Evolutionary conservation across 2,888 invertebrate species (phyloP), one percentile per base, ranked within the genome.

Genomic region (Luperina nickerlii): DNA sequence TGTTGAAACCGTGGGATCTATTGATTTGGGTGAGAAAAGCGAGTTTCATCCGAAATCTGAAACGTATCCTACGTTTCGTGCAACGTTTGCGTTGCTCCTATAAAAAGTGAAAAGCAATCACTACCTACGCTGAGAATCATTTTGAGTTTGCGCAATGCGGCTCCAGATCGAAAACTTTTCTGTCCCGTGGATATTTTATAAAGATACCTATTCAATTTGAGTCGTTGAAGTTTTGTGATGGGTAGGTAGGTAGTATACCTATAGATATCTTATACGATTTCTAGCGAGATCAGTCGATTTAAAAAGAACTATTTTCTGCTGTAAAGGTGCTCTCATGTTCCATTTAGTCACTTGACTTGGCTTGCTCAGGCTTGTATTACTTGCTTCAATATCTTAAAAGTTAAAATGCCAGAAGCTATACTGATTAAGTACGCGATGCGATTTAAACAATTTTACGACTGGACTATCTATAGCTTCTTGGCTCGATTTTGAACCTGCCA

Each of bases 71-170:
- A 48, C 65, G 0, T n/a, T 68, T 63, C 4, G 63, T 38, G 2
- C 18, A 48, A n/a, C 27, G 7, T n/a, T 27, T 60, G n/a, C 0
- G 38, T n/a, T 68, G 24, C 62, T 45, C 76, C 60, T 68, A 24
- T 27, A 68, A 76, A 68, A 83, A 13, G 11, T 68, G 27, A 57
- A 68, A 75, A 48, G 77, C 68, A 76, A 80, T 83, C 38, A 62
- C 54, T 68, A 24, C 45, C 54, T 68, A 24, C 45, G 32, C n/a
- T 24, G 9, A 54, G 27, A 27, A 54, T 62, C 1, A 76, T 68
- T 83, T 83, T 45, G 15, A 60, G 42, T n/a, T 48, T 60, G 57
- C 66, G 60, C 57, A 82, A 54, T 68, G 62, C 62, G 15, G 24
- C 27, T 57, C 42, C 38, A n/a, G 32, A 13, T 15, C 11, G 60